Conservation (phyloP, 23 tunicate species). For the Phallusia fumigata region DNA sequence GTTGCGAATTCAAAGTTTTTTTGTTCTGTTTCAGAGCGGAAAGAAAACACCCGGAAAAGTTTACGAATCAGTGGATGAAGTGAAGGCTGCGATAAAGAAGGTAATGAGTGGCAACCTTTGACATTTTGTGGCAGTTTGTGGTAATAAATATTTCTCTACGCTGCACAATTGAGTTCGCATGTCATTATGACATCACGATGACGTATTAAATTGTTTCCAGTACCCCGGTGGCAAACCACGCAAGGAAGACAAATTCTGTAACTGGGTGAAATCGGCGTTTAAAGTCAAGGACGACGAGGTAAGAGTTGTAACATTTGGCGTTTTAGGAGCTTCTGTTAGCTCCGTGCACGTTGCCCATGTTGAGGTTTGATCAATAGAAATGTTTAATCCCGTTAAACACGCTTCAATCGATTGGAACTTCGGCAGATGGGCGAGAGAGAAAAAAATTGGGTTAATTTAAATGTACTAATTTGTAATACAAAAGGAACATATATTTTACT, state of each 20-base stretch:
- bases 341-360: no score
- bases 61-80: slow-evolving; percentile 55
- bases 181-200: neutral
- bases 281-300: slow-evolving; percentile 70
- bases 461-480: no score
- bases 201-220: slow-evolving; percentile 14
- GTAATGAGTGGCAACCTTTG: slow-evolving; percentile 4
- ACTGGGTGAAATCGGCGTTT: slow-evolving; percentile 79
- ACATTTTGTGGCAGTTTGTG: no score
- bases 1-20: no score
- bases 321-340: no score
- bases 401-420: no score
- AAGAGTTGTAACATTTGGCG: neutral
- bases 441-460: no score
- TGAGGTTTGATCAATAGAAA: neutral
- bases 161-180: neutral
- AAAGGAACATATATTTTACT: no score
- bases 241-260: slow-evolving; percentile 88
- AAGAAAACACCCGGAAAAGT: slow-evolving; percentile 75
- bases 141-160: no score
- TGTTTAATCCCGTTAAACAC: no score
- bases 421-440: no score
- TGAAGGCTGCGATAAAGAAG: slow-evolving; percentile 77
- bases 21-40: slow-evolving; percentile 52
- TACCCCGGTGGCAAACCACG: slow-evolving; percentile 97